Conservation (phyloP, 2,888 invertebrate genomes). For the Piscicola geometra region DNA sequence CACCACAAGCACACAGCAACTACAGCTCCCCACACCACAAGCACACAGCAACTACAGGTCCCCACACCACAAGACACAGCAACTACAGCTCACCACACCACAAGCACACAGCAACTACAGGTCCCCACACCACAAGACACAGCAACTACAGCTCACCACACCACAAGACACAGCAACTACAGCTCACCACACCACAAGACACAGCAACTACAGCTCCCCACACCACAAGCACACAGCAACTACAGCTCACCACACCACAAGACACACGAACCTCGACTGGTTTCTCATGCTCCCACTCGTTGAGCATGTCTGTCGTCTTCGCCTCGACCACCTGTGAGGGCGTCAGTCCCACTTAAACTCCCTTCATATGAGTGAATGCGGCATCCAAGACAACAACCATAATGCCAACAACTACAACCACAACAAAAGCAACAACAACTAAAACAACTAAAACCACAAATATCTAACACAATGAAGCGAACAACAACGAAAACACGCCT, state of each 20-base stretch:
- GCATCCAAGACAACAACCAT: not conserved
- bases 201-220: not conserved
- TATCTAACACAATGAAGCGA: not conserved
- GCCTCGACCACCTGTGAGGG: constrained; percentile 75
- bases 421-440: not conserved
- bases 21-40: too few species aligned
- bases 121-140: too few species aligned
- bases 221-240: not conserved
- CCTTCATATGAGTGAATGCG: not conserved
- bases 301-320: constrained; percentile 83
- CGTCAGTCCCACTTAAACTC: too few species aligned
- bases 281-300: constrained; percentile 95
- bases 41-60: too few species aligned
- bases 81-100: too few species aligned
- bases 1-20: too few species aligned
- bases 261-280: constrained; percentile 69
- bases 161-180: too few species aligned
- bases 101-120: too few species aligned
- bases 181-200: not conserved
- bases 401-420: not conserved
- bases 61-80: too few species aligned
- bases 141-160: too few species aligned
- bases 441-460: not conserved
- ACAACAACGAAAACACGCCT: constrained; percentile 57
- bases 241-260: not conserved